These are phyloP conservation scores for Macrotis lagotis DNA, from an alignment of 2,113 vertebrate species.

Conservation along the genomic window DNA sequence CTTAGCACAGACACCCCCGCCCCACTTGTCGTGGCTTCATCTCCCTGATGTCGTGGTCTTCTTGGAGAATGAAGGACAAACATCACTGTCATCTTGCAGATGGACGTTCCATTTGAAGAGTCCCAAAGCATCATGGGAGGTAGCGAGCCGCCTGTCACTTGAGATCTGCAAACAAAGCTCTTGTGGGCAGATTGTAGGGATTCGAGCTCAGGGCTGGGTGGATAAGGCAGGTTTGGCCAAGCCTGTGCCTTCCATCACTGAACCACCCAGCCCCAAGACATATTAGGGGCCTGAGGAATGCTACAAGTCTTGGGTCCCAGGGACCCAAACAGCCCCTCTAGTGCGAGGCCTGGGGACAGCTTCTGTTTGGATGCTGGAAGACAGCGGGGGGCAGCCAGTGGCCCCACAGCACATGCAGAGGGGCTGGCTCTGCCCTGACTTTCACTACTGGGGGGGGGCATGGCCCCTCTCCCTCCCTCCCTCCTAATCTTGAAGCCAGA, in stretches of 20 bases:
- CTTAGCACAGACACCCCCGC: too few species aligned
- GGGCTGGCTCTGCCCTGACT: neutral
- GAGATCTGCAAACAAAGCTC: neutral
- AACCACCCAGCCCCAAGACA: rapidly evolving
- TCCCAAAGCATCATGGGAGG: neutral
- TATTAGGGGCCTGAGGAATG: neutral
- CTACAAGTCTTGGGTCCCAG: too few species aligned
- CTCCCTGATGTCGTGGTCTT: too few species aligned
- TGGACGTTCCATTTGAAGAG: neutral
- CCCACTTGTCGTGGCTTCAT: too few species aligned
- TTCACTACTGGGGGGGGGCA: too few species aligned
- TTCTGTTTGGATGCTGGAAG: neutral
- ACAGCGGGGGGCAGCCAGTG: neutral
- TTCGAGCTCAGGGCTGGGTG: neutral
- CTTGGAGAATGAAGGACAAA: too few species aligned
- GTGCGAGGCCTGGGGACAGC: neutral
- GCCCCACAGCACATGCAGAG: neutral
- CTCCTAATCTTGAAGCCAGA: neutral
- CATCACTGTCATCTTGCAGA: too few species aligned
- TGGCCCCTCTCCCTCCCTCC: neutral
- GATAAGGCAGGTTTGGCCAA: neutral
- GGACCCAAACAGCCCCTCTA: too few species aligned
- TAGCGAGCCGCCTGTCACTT: neutral
- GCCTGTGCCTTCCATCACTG: neutral
- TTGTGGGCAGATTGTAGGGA: too few species aligned